Evolutionary conservation across 2,888 invertebrate species (phyloP).

Genomic region (Campaea margaritaria): DNA sequence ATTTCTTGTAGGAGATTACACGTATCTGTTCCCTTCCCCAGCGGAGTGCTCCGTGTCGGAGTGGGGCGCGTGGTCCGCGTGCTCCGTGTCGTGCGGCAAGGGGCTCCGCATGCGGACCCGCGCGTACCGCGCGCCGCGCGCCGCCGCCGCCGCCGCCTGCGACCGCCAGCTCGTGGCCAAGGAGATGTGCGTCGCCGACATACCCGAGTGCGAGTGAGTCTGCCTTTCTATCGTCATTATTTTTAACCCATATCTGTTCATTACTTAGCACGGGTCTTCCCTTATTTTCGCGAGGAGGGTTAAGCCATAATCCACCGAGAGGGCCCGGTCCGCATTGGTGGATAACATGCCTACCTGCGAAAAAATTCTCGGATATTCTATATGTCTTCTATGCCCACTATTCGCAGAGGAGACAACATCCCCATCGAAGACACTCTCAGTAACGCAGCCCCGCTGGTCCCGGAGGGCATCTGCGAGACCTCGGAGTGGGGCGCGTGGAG

Average conservation of each 20-base stretch:
- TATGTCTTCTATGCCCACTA: no score
- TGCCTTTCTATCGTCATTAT: no score
- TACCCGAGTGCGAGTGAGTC: slow-evolving; percentile 90
- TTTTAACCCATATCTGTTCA: no score
- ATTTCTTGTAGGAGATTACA: no score
- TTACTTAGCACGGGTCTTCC: no score
- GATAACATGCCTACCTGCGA: no score
- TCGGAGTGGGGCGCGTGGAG: slow-evolving; percentile 92
- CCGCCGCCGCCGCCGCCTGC: slow-evolving; percentile 89
- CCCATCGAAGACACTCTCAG: slow-evolving; percentile 47
- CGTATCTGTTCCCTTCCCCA: slow-evolving; percentile 53
- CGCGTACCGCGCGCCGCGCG: slow-evolving; percentile 82
- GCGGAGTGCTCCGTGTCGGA: slow-evolving; percentile 92
- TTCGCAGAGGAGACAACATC: slow-evolving; percentile 52
- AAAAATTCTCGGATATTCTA: no score
- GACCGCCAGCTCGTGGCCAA: slow-evolving; percentile 91
- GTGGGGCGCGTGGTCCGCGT: slow-evolving; percentile 89
- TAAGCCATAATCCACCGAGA: no score
- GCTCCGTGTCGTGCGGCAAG: slow-evolving; percentile 88
- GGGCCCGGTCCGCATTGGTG: no score
- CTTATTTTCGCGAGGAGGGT: no score
- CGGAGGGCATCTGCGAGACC: slow-evolving; percentile 86
- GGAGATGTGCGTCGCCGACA: slow-evolving; percentile 94
- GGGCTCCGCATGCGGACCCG: slow-evolving; percentile 93
- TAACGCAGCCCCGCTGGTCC: slow-evolving; percentile 45